phyloP scores from a whole-genome alignment of 2,113 vertebrate genomes.

The Melanocharis versteri region DNA sequence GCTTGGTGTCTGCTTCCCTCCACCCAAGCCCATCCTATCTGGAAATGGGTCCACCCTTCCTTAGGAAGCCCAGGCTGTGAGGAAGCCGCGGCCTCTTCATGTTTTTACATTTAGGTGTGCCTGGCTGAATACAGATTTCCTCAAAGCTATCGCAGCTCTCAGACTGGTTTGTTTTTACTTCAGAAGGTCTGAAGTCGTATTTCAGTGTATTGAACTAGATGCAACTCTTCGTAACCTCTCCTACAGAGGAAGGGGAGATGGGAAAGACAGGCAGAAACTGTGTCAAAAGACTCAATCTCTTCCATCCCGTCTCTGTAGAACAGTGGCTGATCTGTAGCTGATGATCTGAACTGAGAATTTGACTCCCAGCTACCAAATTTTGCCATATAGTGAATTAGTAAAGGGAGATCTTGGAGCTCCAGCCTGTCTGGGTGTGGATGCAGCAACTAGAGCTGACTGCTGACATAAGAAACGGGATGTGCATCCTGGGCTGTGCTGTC shows the following conservation, averaged over 20 bases:
- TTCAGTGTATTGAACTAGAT: background rate
- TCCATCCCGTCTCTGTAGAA: background rate
- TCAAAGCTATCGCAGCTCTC: background rate
- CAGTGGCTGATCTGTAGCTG: background rate
- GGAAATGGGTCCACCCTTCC: slow-evolving; percentile 29
- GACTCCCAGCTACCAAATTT: background rate
- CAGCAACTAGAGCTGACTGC: background rate
- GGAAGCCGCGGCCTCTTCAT: background rate
- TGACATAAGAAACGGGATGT: background rate
- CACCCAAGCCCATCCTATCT: background rate
- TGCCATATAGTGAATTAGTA: background rate
- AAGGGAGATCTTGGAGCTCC: background rate
- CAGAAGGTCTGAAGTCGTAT: background rate
- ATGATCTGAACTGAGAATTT: background rate
- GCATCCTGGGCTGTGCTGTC: background rate
- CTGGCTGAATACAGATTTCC: background rate
- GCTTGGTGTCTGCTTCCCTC: background rate
- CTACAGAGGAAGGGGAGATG: background rate
- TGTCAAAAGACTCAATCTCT: background rate
- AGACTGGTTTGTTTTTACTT: background rate
- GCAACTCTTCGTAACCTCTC: background rate
- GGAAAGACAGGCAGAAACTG: background rate
- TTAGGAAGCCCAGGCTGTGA: background rate
- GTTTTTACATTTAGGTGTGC: background rate
- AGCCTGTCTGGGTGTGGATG: background rate